A percentile compares a stretch with the other conserved stretches of the same genome.
These are phyloP conservation scores for Xenus cinereus DNA, from an alignment of 2,113 vertebrate species.

Conservation along the genomic window DNA sequence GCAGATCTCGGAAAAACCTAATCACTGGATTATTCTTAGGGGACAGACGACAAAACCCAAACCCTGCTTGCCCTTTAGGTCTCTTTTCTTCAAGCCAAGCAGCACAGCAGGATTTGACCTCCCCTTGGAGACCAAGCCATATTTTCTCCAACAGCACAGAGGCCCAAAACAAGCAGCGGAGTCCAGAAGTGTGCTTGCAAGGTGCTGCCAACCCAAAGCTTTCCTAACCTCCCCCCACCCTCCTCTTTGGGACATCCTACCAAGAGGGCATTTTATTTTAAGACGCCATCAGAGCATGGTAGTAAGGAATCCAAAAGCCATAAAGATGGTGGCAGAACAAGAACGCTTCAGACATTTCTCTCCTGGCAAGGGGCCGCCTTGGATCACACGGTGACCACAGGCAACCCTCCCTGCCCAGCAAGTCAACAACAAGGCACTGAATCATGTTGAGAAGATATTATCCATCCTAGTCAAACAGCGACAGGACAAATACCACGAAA, in stretches of 20 bases:
- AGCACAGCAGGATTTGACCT: background rate
- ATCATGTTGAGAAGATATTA: background rate
- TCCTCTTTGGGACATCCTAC: background rate
- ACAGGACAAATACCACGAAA: background rate
- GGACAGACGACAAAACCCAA: background rate
- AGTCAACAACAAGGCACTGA: background rate
- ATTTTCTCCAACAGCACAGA: background rate
- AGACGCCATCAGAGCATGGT: background rate
- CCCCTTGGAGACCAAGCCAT: background rate
- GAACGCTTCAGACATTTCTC: background rate
- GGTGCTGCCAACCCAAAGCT: background rate
- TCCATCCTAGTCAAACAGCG: background rate
- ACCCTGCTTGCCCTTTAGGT: background rate
- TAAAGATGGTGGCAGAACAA: background rate
- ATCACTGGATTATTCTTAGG: background rate
- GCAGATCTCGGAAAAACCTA: background rate
- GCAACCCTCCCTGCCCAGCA: background rate
- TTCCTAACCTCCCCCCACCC: background rate
- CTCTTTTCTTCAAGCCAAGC: background rate
- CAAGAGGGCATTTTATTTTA: background rate
- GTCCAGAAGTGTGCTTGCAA: background rate
- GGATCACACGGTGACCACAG: background rate
- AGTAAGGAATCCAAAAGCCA: background rate
- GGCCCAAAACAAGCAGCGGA: background rate
- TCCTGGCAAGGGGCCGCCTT: background rate